Evolutionary conservation across 1,140 invertebrate species (phyloP), one percentile per base, ranked within the genome.

Genomic region (Diachasmimorpha longicaudata): DNA sequence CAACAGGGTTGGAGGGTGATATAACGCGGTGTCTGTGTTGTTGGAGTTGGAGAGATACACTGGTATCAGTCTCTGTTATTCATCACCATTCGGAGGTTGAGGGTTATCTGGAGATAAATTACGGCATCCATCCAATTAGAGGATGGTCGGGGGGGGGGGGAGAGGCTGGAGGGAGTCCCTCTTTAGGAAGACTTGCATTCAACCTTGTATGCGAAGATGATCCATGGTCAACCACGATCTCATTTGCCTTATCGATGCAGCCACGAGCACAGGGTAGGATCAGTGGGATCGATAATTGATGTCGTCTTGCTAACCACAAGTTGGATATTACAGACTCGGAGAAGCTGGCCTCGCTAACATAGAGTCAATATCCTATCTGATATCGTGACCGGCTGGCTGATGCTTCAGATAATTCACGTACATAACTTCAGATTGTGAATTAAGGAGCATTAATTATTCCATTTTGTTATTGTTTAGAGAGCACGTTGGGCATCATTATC

Each of bases 91-190:
- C 19, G 19, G 39, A 46, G 46, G 70, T n/a, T 48, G 70, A 71
- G 70, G 70, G 70, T 71, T 71, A 71, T 71, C 70, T 13, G 4
- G 14, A 71, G 14, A 71, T 71, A 71, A 58, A 58, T 72, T 58
- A 21, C 36, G 14, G 46, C 31, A 42, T 72, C 70, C 36, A 72
- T 72, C 70, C 70, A 72, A 72, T 72, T 72, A 72, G 70, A 70
- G 44, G n/a, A 55, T 55, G 6, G n/a, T 39, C 5, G 67, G 70
- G 46, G 37, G 66, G 9, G 55, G 46, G 4, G 37, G 21, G 13
- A 37, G 70, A 31, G 37, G 66, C 31, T 72, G 46, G 4, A 55
- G 21, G 13, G 23, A 55, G n/a, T n/a, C 9, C 37, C 37, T 19
- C 44, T 25, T n/a, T 23, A 25, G 46, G 39, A 42, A 42, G 19